Evolutionary conservation across 2,888 invertebrate species (phyloP), one percentile per base, ranked within the genome.

Genomic region (Sphaeridia pumilis): DNA sequence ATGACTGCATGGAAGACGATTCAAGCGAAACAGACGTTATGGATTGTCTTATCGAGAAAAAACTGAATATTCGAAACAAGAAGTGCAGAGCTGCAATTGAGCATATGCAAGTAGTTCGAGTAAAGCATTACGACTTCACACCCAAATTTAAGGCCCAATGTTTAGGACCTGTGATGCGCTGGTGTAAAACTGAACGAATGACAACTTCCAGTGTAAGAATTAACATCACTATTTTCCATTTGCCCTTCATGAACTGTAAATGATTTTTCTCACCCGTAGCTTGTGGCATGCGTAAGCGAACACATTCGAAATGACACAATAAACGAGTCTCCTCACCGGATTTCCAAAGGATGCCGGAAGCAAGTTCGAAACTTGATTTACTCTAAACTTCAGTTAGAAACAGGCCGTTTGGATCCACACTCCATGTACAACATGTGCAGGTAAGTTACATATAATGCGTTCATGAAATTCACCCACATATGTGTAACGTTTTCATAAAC

Each of bases 71-170:
- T 20, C 83, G 84, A 68, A 67, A 66, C 24, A 74, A 73, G 57
- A 89, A 92, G 70, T 97, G 97, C 71, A 78, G 84, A 59, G 87
- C 87, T 34, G 90, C 92, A 56, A 84, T 98, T 46, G 95, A 97
- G 72, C 97, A 98, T 74, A 93, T 94, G 69, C 97, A 98, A 72
- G 75, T 98, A 56, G 85, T 94, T 57, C 84, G 89, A 2, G 70
- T 97, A 60, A 89, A 93, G 70, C 89, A 90, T 72, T 93, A 89
- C 71, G 84, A 83, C 66, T 97, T 95, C 69, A 88, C 87, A 1
- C 85, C 84, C 67, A 89, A 89, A 70, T 97, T 98, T 70, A 92
- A 94, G 72, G 82, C 92, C 70, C 87, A 92, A 0, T 98, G 97
- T 67, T 84, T 84, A 66, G 78, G 81, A 2, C 82, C 84, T 70